Conservation (phyloP, 2,113 vertebrate genomes). For the Poeciliopsis turrubarensis region DNA sequence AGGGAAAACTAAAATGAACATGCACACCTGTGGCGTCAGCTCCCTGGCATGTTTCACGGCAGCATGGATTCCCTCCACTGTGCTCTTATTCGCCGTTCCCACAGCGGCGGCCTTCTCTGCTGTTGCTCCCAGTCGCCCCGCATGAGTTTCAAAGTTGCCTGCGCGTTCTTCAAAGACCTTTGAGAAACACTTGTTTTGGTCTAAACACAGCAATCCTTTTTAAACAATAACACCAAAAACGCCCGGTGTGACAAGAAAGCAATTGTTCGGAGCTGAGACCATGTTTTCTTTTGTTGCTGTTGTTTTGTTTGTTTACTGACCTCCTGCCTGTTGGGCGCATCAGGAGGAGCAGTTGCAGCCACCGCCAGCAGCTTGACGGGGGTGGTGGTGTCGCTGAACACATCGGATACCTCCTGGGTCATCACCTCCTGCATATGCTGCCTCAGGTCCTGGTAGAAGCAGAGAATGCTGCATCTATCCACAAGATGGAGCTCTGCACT, state of each 20-base stretch:
- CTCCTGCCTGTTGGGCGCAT: slow-evolving; percentile 92
- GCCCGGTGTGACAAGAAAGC: neutral
- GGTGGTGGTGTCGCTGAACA: slow-evolving; percentile 98
- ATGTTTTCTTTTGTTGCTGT: slow-evolving; percentile 1
- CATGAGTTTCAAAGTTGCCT: slow-evolving; percentile 94
- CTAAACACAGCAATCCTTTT: neutral
- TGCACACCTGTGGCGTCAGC: slow-evolving; percentile 92
- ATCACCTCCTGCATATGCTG: slow-evolving; percentile 96
- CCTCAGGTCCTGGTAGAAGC: slow-evolving; percentile 88
- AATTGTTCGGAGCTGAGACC: neutral
- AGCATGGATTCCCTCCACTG: slow-evolving; percentile 95
- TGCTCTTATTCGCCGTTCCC: slow-evolving; percentile 93
- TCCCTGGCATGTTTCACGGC: slow-evolving; percentile 94
- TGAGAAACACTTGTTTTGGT: slow-evolving; percentile 1
- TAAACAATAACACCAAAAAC: no score
- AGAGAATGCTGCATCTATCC: slow-evolving; percentile 34
- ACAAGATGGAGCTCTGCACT: slow-evolving; percentile 64
- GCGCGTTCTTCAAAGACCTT: slow-evolving; percentile 97
- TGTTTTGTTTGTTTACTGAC: slow-evolving; percentile 49
- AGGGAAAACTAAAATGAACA: neutral
- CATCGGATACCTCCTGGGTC: slow-evolving; percentile 98
- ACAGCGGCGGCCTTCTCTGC: slow-evolving; percentile 98
- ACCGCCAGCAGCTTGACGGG: slow-evolving; percentile 96
- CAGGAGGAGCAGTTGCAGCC: slow-evolving; percentile 92
- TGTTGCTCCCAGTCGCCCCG: slow-evolving; percentile 89